These are phyloP conservation scores for Passerina amoena DNA, from an alignment of 2,113 vertebrate genomes.

Conservation along the genomic window DNA sequence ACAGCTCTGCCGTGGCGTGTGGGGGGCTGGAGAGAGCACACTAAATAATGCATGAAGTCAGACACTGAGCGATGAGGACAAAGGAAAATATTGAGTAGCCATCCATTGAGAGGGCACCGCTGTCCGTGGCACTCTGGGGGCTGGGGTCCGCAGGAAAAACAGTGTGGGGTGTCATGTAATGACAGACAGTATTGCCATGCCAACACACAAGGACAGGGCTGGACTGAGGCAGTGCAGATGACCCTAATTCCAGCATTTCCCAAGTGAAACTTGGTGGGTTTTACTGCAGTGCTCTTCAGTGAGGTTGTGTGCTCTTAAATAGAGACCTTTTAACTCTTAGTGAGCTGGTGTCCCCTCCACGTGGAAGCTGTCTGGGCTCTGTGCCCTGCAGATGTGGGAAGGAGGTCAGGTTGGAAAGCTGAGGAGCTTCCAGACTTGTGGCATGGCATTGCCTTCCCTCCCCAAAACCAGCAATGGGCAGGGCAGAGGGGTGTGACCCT, in stretches of 20 bases:
- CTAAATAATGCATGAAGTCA: conserved; percentile 59
- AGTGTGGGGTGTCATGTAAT: neutral
- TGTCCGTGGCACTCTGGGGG: rapidly evolving
- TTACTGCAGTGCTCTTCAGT: neutral
- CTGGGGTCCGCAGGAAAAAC: neutral
- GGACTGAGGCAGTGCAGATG: neutral
- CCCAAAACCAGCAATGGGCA: neutral
- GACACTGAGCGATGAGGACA: conserved; percentile 55
- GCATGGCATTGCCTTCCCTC: neutral
- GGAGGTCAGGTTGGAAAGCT: neutral
- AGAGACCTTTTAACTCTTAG: neutral
- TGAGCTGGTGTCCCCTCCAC: neutral
- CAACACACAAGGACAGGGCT: neutral
- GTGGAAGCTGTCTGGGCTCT: neutral
- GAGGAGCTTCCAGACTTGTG: neutral
- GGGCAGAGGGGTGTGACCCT: neutral
- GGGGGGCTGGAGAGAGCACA: neutral
- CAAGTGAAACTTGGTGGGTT: neutral
- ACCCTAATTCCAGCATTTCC: neutral
- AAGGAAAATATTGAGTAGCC: conserved; percentile 28
- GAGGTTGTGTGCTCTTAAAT: neutral
- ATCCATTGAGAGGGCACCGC: neutral
- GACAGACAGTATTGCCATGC: neutral
- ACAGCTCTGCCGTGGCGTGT: rapidly evolving
- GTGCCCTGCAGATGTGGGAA: neutral